phyloP scores from a whole-genome alignment of 53 echinoderm and acorn worm species.

The Echinarachnius parma region DNA sequence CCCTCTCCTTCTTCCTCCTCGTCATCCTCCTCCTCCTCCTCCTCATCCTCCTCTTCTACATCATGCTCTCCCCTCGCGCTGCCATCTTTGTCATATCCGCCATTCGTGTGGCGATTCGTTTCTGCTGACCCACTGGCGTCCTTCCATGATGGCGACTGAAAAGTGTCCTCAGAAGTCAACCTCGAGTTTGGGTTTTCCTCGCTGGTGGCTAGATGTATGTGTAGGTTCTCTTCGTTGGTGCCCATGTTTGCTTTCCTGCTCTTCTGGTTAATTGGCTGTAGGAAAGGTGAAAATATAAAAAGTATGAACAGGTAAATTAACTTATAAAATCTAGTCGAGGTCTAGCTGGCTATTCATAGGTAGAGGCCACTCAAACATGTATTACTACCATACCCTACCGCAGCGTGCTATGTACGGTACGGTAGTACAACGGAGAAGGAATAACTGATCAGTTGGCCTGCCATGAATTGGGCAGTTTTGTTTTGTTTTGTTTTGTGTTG shows the following conservation, averaged over 20 bases:
- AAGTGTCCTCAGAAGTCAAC: conserved; percentile 2
- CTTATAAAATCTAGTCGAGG: too few species aligned
- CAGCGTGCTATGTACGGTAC: too few species aligned
- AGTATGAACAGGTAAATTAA: too few species aligned
- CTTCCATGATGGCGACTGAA: conserved; percentile 19
- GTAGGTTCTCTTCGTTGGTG: not conserved
- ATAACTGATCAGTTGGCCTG: too few species aligned
- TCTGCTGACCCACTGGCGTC: not conserved
- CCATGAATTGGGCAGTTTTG: too few species aligned
- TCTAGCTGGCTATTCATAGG: too few species aligned
- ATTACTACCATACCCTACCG: too few species aligned
- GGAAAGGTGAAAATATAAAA: too few species aligned
- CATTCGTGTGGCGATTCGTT: conserved; percentile 5
- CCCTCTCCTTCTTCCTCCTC: not conserved
- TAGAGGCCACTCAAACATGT: too few species aligned
- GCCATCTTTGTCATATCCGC: conserved; percentile 3
- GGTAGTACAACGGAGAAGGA: too few species aligned
- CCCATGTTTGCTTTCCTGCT: not conserved
- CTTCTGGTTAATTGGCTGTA: too few species aligned
- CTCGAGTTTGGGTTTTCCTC: conserved; percentile 5
- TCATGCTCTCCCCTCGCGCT: conserved; percentile 20
- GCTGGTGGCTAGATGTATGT: not conserved
- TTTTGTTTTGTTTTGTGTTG: too few species aligned
- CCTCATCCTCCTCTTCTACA: not conserved
- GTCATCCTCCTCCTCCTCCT: not conserved